These are phyloP conservation scores for Acromyrmex charruanus DNA, from an alignment of 1,140 invertebrate species.

Conservation along the genomic window DNA sequence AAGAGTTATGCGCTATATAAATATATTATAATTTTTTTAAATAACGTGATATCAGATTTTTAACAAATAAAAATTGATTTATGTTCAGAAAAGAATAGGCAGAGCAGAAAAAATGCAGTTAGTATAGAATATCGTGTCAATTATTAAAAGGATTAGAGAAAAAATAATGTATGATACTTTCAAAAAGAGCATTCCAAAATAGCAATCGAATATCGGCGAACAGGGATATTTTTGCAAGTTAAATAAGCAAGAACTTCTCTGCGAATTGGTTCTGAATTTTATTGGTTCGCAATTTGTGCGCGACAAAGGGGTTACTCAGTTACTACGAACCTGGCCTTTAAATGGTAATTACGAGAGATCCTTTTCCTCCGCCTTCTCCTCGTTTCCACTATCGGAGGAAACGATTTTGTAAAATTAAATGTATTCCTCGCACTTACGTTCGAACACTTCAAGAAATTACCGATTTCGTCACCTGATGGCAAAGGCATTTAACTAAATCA, in stretches of 20 bases:
- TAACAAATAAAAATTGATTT: not conserved
- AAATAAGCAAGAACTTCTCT: slow-evolving; percentile 40
- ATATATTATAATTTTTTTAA: not conserved
- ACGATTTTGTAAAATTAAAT: slow-evolving; percentile 60
- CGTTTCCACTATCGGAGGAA: slow-evolving; percentile 38
- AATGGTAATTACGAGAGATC: slow-evolving; percentile 59
- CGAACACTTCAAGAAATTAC: slow-evolving; percentile 48
- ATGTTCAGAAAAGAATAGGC: not conserved
- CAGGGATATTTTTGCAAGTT: slow-evolving; percentile 35
- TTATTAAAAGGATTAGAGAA: not conserved
- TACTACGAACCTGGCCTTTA: slow-evolving; percentile 30
- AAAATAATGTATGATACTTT: not conserved
- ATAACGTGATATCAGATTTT: not conserved
- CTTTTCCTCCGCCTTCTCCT: slow-evolving; percentile 30
- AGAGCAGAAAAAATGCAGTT: not conserved
- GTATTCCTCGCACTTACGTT: slow-evolving; percentile 50
- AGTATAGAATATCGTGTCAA: not conserved
- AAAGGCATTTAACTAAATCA: slow-evolving; percentile 14
- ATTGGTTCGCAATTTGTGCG: slow-evolving; percentile 53
- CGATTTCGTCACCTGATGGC: slow-evolving; percentile 31
- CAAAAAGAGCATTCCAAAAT: not conserved
- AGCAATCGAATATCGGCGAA: slow-evolving; percentile 4
- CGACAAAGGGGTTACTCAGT: slow-evolving; percentile 49
- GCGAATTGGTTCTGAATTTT: slow-evolving; percentile 47
- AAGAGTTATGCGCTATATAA: not conserved